These are phyloP conservation scores for Merluccius polli DNA, from an alignment of 2,797 vertebrate species.

Conservation along the genomic window DNA sequence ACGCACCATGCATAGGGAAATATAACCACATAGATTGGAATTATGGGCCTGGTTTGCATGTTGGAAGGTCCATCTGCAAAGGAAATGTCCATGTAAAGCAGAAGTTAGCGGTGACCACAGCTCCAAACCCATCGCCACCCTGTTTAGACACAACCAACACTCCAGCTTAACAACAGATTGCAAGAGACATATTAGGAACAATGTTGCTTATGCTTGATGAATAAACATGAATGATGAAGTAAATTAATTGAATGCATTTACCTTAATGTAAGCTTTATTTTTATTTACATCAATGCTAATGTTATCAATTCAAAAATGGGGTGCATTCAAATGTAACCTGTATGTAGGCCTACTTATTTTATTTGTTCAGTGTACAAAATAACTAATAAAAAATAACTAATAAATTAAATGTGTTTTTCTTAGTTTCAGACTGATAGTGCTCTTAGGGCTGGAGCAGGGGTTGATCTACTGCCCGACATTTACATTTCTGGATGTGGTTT, in stretches of 20 bases:
- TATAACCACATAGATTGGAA: constrained; percentile 38
- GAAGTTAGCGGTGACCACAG: constrained; percentile 63
- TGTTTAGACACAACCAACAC: constrained; percentile 28
- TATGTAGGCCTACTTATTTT: too few relatives aligned
- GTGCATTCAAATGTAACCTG: too few relatives aligned
- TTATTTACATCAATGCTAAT: not conserved
- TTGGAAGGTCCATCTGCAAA: constrained; percentile 60
- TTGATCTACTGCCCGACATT: constrained; percentile 42
- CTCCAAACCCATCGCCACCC: constrained; percentile 40
- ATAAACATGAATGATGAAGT: not conserved
- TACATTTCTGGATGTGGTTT: constrained; percentile 70
- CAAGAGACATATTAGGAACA: not conserved
- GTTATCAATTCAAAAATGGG: not conserved
- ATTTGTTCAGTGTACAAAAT: not conserved
- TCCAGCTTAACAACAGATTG: not conserved
- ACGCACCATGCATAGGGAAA: constrained; percentile 44
- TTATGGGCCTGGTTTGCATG: constrained; percentile 65
- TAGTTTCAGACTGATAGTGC: constrained; percentile 12
- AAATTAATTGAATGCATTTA: not conserved
- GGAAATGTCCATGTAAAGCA: constrained; percentile 75
- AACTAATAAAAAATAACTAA: not conserved
- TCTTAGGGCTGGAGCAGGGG: constrained; percentile 19
- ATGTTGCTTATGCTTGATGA: not conserved
- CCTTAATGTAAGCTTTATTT: not conserved
- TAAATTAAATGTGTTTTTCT: not conserved